Evolutionary conservation across 2,797 vertebrate genomes (phyloP), one percentile per base, ranked within the genome.

Genomic region (Chelmon rostratus): DNA sequence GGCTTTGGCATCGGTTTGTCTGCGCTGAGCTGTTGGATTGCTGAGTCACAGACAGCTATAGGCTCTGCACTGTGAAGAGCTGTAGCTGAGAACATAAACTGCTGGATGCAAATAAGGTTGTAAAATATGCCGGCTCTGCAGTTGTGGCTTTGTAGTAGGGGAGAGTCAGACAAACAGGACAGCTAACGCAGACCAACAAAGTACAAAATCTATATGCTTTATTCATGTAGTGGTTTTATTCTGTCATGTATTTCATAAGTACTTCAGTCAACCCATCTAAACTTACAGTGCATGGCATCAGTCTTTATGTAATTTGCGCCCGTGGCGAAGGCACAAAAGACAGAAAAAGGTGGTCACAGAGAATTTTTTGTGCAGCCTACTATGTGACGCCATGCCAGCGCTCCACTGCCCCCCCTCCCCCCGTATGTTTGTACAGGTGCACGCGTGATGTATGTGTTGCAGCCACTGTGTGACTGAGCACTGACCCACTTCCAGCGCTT

Each of bases 391-490:
- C 62, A 69, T 68, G 72, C n/a, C 18, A 25, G 76, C 62, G 83
- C 70, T 73, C 25, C 73, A 64, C 86, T 71, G 82, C 70, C 47
- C 75, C 80, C 68, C 68, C 73, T 87, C 81, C 79, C 66, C 68
- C 82, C 77, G 68, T 87, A 40, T 95, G 92, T 95, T 95, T 95
- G 85, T 91, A 91, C 94, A 96, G 94, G 94, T 95, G 94, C 86
- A 83, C 19, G 19, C 6, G 69, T 92, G 91, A 92, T 94, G 90
- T 88, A 85, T 92, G 91, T 86, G 85, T 85, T 82, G 76, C 82
- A 88, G 89, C 81, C 86, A 88, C 90, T 85, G 88, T 91, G 87
- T 92, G 91, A 94, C 86, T 89, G 88, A 86, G 88, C 85, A 78
- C 85, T 90, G 85, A 93, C 89, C 92, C 91, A 92, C 78, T 92